Percentiles rank a stretch among this genome's conserved stretches.
phyloP scores from a whole-genome alignment of 2,888 invertebrate genomes.

The Toxonevra muliebris region DNA sequence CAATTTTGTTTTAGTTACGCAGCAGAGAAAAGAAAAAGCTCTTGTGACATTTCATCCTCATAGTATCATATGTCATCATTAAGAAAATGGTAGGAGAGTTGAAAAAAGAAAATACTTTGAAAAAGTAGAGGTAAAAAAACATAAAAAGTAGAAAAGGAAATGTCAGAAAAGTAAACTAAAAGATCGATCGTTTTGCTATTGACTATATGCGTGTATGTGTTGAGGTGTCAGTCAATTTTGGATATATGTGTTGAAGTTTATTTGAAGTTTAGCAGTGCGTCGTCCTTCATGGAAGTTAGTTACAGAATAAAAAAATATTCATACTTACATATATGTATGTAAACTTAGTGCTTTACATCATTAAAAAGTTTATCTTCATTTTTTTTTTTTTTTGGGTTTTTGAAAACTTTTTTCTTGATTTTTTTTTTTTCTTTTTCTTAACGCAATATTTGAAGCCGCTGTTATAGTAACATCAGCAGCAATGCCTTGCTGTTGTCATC shows the following conservation, averaged over 20 bases:
- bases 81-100: constrained; percentile 21
- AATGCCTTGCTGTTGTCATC: too few relatives aligned
- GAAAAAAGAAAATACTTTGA: too few relatives aligned
- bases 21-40: neutral
- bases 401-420: neutral
- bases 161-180: neutral
- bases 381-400: constrained; percentile 34
- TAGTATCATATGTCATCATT: constrained; percentile 48
- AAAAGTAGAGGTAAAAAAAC: too few relatives aligned
- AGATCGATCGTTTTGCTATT: constrained; percentile 13
- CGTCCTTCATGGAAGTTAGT: constrained; percentile 27
- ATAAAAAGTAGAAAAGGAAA: too few relatives aligned
- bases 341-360: constrained; percentile 63
- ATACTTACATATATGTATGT: neutral
- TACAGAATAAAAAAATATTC: constrained; percentile 46
- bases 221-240: constrained; percentile 27
- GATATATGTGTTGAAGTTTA: too few relatives aligned
- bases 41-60: neutral
- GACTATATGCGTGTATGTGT: constrained; percentile 34
- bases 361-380: constrained; percentile 57
- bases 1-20: neutral
- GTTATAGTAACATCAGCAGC: neutral
- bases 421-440: neutral
- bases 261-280: neutral
- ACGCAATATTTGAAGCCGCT: neutral